phyloP scores from a whole-genome alignment of 2,888 invertebrate species.

The Nasonia oneida region DNA sequence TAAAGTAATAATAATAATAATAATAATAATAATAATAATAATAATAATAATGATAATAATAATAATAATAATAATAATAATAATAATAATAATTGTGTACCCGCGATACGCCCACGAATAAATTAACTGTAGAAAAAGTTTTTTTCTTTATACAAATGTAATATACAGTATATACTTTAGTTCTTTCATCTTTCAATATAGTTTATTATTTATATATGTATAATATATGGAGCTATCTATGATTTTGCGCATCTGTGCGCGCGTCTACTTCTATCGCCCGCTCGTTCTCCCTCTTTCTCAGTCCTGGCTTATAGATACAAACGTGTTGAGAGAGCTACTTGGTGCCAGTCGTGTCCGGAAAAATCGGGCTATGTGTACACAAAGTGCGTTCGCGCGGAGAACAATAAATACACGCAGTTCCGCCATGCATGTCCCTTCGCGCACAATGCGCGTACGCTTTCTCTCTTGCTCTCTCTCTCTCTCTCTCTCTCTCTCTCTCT shows the following conservation, averaged over 20 bases:
- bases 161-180: slow-evolving; percentile 78
- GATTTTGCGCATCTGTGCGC: slow-evolving; percentile 45
- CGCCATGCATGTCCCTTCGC: slow-evolving; percentile 10
- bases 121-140: slow-evolving; percentile 78
- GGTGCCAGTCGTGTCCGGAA: background rate
- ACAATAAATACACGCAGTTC: slow-evolving; percentile 33
- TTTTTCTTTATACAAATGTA: slow-evolving; percentile 79
- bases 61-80: background rate
- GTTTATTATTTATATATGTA: slow-evolving; percentile 74
- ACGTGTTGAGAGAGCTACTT: background rate
- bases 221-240: slow-evolving; percentile 77
- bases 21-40: no score
- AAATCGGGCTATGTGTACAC: slow-evolving; percentile 21
- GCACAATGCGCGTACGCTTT: background rate
- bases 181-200: slow-evolving; percentile 64
- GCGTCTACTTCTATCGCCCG: background rate
- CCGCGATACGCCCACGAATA: slow-evolving; percentile 78
- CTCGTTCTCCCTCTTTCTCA: background rate
- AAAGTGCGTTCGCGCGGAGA: background rate
- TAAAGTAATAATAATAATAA: background rate
- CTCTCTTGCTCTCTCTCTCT: background rate
- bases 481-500: background rate
- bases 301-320: background rate
- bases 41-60: background rate
- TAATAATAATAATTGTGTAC: slow-evolving; percentile 64